Percentiles rank a stretch among this genome's conserved stretches.
Evolutionary conservation across 2,113 vertebrate species (phyloP).

Genomic region (Scomber colias): DNA sequence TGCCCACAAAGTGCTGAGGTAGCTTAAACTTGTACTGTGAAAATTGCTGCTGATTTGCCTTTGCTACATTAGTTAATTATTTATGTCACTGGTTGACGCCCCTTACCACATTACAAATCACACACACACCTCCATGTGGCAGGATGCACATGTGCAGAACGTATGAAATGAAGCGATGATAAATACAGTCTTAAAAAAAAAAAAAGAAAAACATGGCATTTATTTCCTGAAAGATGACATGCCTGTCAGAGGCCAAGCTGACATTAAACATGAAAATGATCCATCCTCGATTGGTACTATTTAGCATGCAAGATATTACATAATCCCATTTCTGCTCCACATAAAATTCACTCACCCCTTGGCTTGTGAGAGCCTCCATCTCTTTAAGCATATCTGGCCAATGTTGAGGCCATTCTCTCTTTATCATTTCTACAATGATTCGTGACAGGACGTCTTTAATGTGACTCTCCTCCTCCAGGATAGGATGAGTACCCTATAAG

Average conservation of each 20-base stretch:
- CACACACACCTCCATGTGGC: too few relatives aligned
- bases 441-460: slow-evolving; percentile 96
- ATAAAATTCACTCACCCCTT: slow-evolving; percentile 87
- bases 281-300: background rate
- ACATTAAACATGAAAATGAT: background rate
- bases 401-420: slow-evolving; percentile 98
- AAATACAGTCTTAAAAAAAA: too few relatives aligned
- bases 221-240: background rate
- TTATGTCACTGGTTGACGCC: too few relatives aligned
- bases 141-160: too few relatives aligned
- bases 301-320: slow-evolving; percentile 37
- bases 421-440: slow-evolving; percentile 98
- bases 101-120: too few relatives aligned
- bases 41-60: too few relatives aligned
- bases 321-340: slow-evolving; percentile 4
- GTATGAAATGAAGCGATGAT: too few relatives aligned
- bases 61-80: too few relatives aligned
- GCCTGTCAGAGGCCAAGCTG: background rate
- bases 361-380: slow-evolving; percentile 91
- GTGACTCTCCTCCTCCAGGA: slow-evolving; percentile 96
- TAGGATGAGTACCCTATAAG: slow-evolving; percentile 90
- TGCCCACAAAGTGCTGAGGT: too few relatives aligned
- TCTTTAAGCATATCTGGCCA: slow-evolving; percentile 98
- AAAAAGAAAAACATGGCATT: background rate
- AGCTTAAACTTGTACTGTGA: too few relatives aligned